Evolutionary conservation across 2,113 vertebrate genomes (phyloP), one percentile per base, ranked within the genome.

Genomic region (Cygnus buccinator): DNA sequence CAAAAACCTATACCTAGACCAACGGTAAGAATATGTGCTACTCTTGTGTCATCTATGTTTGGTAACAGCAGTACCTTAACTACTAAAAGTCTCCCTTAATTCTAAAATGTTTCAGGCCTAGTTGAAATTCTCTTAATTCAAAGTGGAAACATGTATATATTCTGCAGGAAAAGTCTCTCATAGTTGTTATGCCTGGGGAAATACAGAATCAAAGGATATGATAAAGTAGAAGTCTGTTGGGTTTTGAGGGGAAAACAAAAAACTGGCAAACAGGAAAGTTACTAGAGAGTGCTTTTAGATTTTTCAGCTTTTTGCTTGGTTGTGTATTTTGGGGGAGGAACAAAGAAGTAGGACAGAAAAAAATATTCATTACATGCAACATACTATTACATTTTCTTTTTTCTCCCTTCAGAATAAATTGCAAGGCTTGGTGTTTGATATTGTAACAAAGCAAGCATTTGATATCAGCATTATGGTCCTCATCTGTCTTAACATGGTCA

Each of bases 401-500:
- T 95, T 94, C 39, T 90, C 73, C 93, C 94, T 94, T 90, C 92
- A 99, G 99, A 99, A 99, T 97, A 99, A 98, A 98, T 94, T 99
- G 80, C 99, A 99, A 98, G 99, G 98, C 92, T 98, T 96, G 55
- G 95, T 99, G 74, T 99, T 99, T 97, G 99, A 99, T 96, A 84
- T 99, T 41, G 98, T 99, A 39, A 99, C 99, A 78, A 98, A 98
- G 65, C 98, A 99, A 98, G 98, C 96, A 9, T 99, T 99, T 93
- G 99, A 99, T 91, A 99, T 99, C 91, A 93, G 97, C 15, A 99
- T 99, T 83, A 99, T 99, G 99, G 95, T 99, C 95, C 98, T 99
- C 39, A 99, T 99, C 94, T 99, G 98, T 73, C 98, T 99, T 52
- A 99, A 99, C 90, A 99, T 99, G 99, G 94, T 99, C 31, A 96